Evolutionary conservation across 2,113 vertebrate species (phyloP).

Genomic region (Apodemus sylvaticus): DNA sequence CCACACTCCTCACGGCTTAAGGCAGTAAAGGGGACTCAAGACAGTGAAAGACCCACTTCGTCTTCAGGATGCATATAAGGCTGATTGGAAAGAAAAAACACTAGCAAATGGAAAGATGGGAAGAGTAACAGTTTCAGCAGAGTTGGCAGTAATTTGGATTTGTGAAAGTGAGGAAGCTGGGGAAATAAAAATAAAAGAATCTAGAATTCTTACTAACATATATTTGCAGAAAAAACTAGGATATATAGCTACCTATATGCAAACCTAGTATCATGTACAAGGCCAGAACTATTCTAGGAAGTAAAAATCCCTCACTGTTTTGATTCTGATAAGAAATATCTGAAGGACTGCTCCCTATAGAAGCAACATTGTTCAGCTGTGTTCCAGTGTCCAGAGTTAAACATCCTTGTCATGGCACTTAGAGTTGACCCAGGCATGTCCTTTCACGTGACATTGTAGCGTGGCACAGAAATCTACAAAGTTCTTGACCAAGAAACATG

Average conservation of each 20-base stretch:
- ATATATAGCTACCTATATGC: background rate
- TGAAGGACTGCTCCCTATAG: background rate
- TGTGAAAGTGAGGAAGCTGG: background rate
- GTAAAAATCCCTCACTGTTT: background rate
- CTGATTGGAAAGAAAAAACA: background rate
- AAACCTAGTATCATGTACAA: background rate
- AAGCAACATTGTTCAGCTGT: background rate
- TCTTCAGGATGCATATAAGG: background rate
- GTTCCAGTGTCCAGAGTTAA: background rate
- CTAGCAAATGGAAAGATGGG: conserved; percentile 13
- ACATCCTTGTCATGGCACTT: background rate
- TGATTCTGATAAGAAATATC: background rate
- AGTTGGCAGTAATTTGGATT: background rate
- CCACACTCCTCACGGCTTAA: background rate
- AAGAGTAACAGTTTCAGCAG: conserved; percentile 12
- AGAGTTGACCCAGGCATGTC: background rate
- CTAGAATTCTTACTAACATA: conserved; percentile 1
- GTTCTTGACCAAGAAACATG: background rate
- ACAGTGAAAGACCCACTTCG: background rate
- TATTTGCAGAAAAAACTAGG: background rate
- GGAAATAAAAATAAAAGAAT: background rate
- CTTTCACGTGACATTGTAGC: background rate
- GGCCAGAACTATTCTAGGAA: background rate
- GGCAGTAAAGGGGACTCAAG: background rate
- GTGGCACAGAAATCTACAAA: background rate